phyloP scores from a whole-genome alignment of 2,888 invertebrate genomes.

The Diarsia dahlii region DNA sequence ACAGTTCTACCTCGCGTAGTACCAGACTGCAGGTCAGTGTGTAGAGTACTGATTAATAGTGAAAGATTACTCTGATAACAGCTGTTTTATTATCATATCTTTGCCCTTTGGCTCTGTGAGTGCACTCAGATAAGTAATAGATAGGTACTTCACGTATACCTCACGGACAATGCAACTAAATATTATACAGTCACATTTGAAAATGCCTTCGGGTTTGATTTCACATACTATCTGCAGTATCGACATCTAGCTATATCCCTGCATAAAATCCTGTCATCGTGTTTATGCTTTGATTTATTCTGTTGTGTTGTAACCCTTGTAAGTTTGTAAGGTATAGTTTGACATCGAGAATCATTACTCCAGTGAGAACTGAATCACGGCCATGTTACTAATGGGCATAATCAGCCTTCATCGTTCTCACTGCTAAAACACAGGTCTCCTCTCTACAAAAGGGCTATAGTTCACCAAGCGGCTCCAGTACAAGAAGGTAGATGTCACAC shows the following conservation, averaged over 20 bases:
- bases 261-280: neutral
- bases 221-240: neutral
- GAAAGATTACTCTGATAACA: conserved; percentile 35
- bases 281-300: neutral
- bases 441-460: no score
- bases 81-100: conserved; percentile 42
- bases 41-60: conserved; percentile 39
- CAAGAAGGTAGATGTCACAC: no score
- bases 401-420: no score
- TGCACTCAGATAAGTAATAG: conserved; percentile 25
- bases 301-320: neutral
- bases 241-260: neutral
- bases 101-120: conserved; percentile 25
- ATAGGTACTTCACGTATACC: conserved; percentile 7
- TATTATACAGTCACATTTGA: neutral
- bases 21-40: conserved; percentile 29
- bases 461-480: no score
- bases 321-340: neutral
- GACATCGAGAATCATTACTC: neutral
- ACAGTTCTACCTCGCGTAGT: conserved; percentile 5
- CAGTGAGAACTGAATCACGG: neutral
- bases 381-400: no score
- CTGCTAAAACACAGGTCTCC: no score
- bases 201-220: neutral
- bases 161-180: conserved; percentile 11